These are phyloP conservation scores for Petrolisthes cinctipes DNA, from an alignment of 2,888 invertebrate genomes.

Conservation along the genomic window DNA sequence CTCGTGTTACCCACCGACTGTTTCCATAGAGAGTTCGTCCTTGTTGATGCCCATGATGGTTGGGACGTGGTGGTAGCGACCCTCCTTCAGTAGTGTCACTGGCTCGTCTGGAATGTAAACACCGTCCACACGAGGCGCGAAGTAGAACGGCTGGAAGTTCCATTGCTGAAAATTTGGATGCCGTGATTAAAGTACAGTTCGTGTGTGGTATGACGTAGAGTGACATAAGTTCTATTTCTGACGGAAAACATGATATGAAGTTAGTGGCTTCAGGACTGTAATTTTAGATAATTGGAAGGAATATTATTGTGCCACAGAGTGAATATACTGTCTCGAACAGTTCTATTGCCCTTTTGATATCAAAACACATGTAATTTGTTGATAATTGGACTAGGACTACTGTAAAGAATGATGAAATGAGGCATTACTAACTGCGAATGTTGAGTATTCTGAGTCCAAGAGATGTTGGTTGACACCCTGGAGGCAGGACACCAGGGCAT, in stretches of 20 bases:
- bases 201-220: too few relatives aligned
- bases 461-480: slow-evolving; percentile 26
- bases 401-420: neutral
- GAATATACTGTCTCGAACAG: too few relatives aligned
- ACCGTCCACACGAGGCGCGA: slow-evolving; percentile 57
- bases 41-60: slow-evolving; percentile 52
- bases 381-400: too few relatives aligned
- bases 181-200: too few relatives aligned
- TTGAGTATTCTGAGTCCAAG: slow-evolving; percentile 25
- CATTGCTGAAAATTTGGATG: neutral
- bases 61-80: slow-evolving; percentile 44
- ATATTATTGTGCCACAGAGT: too few relatives aligned
- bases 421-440: neutral
- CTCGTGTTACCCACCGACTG: slow-evolving; percentile 33
- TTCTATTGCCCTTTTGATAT: too few relatives aligned
- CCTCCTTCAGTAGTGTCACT: slow-evolving; percentile 39
- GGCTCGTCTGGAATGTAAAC: slow-evolving; percentile 51
- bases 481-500: slow-evolving; percentile 45
- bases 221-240: too few relatives aligned
- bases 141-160: slow-evolving; percentile 50
- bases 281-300: too few relatives aligned
- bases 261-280: too few relatives aligned
- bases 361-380: too few relatives aligned
- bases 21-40: slow-evolving; percentile 48
- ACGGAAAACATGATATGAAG: too few relatives aligned